Evolutionary conservation across 1,140 invertebrate genomes (phyloP).

Genomic region (Mamestra configurata): DNA sequence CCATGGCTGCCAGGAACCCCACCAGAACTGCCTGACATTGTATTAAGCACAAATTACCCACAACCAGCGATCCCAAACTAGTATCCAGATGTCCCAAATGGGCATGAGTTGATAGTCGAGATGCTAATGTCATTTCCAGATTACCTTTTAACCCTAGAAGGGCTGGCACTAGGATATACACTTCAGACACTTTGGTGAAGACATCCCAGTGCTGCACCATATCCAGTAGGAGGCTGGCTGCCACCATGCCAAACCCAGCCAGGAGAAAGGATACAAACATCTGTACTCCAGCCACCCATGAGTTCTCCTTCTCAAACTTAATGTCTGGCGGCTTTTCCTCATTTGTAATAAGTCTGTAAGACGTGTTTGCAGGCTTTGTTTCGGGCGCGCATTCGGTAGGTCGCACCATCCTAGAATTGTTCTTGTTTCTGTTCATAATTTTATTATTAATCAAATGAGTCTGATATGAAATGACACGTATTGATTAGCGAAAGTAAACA

Average conservation of each 20-base stretch:
- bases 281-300: conserved; percentile 92
- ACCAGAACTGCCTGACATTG: conserved; percentile 98
- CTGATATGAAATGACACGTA: conserved; percentile 60
- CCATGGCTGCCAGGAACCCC: conserved; percentile 95
- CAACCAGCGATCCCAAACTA: conserved; percentile 92
- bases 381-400: conserved; percentile 63
- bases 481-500: conserved; percentile 44
- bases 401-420: conserved; percentile 72
- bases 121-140: conserved; percentile 99
- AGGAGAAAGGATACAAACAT: conserved; percentile 96
- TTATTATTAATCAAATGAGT: conserved; percentile 56
- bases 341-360: conserved; percentile 70
- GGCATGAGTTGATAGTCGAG: conserved; percentile 96
- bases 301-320: conserved; percentile 80
- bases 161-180: conserved; percentile 97
- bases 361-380: conserved; percentile 64
- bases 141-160: conserved; percentile 98
- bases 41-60: conserved; percentile 96
- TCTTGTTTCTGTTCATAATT: conserved; percentile 84
- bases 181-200: conserved; percentile 94
- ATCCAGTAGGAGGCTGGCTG: conserved; percentile 95
- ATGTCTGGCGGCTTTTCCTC: conserved; percentile 81
- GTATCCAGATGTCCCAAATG: conserved; percentile 94
- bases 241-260: conserved; percentile 97
- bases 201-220: conserved; percentile 96